Evolutionary conservation across 2,797 vertebrate species (phyloP).

Genomic region (Atherinosoma microstoma): DNA sequence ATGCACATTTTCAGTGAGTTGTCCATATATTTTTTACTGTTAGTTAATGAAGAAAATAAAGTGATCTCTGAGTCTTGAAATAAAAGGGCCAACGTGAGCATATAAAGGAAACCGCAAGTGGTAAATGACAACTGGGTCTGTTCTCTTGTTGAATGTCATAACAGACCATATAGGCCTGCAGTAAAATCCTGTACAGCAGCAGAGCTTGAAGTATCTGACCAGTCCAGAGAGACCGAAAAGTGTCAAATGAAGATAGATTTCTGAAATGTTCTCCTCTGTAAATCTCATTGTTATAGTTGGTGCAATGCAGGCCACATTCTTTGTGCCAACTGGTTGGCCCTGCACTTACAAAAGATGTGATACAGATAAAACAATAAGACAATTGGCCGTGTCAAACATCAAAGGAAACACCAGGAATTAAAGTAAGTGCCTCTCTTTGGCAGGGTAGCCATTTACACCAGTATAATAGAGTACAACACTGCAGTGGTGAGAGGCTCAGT

Average conservation of each 20-base stretch:
- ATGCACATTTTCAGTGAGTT: too few relatives aligned
- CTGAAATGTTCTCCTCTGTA: slow-evolving; percentile 27
- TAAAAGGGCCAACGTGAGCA: neutral
- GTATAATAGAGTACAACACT: slow-evolving; percentile 45
- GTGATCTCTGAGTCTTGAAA: neutral
- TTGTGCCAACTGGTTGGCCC: slow-evolving; percentile 9
- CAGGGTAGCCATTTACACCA: slow-evolving; percentile 43
- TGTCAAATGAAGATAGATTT: slow-evolving; percentile 33
- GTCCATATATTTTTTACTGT: neutral
- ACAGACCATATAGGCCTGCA: neutral
- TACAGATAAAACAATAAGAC: slow-evolving; percentile 53
- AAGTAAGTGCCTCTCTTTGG: slow-evolving; percentile 36
- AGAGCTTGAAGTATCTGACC: neutral
- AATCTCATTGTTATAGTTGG: slow-evolving; percentile 1
- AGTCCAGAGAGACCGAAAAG: slow-evolving; percentile 1
- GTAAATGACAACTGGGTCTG: neutral
- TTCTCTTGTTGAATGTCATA: neutral
- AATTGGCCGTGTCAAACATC: slow-evolving; percentile 35
- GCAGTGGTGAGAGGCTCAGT: slow-evolving; percentile 23
- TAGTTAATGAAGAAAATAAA: neutral
- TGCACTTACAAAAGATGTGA: slow-evolving; percentile 37
- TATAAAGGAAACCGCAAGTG: neutral
- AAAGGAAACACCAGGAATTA: slow-evolving; percentile 38
- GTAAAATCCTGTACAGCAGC: neutral
- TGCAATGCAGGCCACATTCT: slow-evolving; percentile 20